Conservation (phyloP, 2,113 vertebrate species). For the Scopus umbretta region DNA sequence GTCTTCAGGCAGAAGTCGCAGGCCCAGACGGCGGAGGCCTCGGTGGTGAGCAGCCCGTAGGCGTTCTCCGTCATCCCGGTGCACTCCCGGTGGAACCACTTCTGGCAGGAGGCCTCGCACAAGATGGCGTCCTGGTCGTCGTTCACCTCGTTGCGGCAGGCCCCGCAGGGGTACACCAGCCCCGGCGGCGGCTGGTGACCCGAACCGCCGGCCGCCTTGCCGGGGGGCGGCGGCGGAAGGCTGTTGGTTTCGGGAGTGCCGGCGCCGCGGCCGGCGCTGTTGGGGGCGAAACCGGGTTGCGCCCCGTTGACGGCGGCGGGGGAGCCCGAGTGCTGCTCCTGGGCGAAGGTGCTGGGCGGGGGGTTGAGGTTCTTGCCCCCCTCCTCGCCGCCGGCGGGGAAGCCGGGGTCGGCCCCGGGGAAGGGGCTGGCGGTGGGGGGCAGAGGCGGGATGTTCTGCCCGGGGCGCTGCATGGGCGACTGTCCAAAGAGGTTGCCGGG, state of each 20-base stretch:
- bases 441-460: conserved; percentile 76
- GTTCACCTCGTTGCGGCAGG: conserved; percentile 91
- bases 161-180: conserved; percentile 90
- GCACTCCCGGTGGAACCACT: conserved; percentile 98
- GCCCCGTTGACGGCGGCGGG: conserved; percentile 72
- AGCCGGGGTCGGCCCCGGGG: conserved; percentile 73
- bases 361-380: conserved; percentile 70
- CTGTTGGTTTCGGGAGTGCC: conserved; percentile 78
- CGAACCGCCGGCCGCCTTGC: neutral
- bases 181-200: conserved; percentile 71
- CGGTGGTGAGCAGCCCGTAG: conserved; percentile 92
- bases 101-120: conserved; percentile 95
- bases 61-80: conserved; percentile 95
- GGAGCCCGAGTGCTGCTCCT: conserved; percentile 69
- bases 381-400: conserved; percentile 63
- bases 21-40: conserved; percentile 94
- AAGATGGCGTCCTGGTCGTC: conserved; percentile 97
- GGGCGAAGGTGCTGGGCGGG: conserved; percentile 52
- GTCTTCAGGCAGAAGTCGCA: conserved; percentile 97
- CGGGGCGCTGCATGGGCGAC: conserved; percentile 81
- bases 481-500: conserved; percentile 86
- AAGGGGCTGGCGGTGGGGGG: conserved; percentile 81
- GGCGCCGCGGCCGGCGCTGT: conserved; percentile 36
- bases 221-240: neutral
- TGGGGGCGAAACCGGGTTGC: conserved; percentile 59